Conservation (phyloP, 2,797 vertebrate species). For the Enoplosus armatus region DNA sequence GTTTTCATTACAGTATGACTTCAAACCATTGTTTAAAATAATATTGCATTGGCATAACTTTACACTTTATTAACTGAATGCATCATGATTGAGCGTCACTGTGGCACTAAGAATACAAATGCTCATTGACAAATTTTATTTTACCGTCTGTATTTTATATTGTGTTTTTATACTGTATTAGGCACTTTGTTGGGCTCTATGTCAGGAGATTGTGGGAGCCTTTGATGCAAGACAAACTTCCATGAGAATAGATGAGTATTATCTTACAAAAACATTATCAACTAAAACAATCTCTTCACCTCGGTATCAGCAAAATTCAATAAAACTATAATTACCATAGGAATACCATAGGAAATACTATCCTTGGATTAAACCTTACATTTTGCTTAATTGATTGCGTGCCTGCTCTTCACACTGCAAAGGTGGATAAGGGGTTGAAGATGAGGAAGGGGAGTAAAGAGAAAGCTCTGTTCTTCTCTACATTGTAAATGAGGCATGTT, state of each 20-base stretch:
- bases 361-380: constrained; percentile 40
- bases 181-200: not conserved
- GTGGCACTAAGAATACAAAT: not conserved
- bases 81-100: not conserved
- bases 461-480: constrained; percentile 27
- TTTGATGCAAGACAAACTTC: not conserved
- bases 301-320: not conserved
- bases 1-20: not conserved
- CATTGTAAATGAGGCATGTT: constrained; percentile 52
- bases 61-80: not conserved
- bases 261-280: not conserved
- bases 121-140: not conserved
- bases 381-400: not conserved
- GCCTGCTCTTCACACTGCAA: constrained; percentile 18
- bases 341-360: rapidly evolving
- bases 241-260: not conserved
- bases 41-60: not conserved
- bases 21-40: not conserved
- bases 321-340: constrained; percentile 1
- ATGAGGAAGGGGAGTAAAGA: constrained; percentile 29
- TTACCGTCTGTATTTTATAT: not conserved
- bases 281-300: not conserved
- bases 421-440: constrained; percentile 4
- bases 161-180: not conserved
- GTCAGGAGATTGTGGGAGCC: not conserved